phyloP scores from a whole-genome alignment of 2,888 invertebrate species.

The Dasysyrphus tricinctus region DNA sequence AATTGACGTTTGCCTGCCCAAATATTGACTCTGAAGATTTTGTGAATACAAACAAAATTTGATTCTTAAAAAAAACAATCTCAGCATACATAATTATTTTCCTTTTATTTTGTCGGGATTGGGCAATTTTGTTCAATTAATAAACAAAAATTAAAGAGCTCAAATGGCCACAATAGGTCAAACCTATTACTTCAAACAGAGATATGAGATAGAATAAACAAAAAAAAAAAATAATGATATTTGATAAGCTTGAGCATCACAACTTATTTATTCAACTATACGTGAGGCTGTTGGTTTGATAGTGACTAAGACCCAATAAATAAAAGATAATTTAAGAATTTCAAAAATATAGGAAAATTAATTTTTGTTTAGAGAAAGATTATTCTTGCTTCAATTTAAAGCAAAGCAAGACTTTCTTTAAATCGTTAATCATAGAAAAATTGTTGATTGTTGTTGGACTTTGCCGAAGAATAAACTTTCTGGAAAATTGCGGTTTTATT shows the following conservation, averaged over 20 bases:
- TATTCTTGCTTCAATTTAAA: not conserved
- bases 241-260: slow-evolving; percentile 17
- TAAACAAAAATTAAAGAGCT: not conserved
- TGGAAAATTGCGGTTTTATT: too few species aligned
- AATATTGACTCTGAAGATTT: not conserved
- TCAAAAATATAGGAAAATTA: not conserved
- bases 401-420: too few species aligned
- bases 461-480: too few species aligned
- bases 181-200: not conserved
- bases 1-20: not conserved
- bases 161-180: slow-evolving; percentile 4
- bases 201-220: slow-evolving; percentile 9
- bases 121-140: not conserved
- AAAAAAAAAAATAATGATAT: not conserved
- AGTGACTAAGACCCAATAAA: slow-evolving; percentile 7
- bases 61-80: not conserved
- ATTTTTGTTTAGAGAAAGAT: not conserved
- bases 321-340: not conserved
- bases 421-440: too few species aligned
- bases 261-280: not conserved
- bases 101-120: not conserved
- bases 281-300: not conserved
- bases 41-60: not conserved
- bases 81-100: not conserved
- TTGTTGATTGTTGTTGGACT: too few species aligned